These are phyloP conservation scores for Corythaixoides concolor DNA, from an alignment of 2,113 vertebrate genomes.

Conservation along the genomic window DNA sequence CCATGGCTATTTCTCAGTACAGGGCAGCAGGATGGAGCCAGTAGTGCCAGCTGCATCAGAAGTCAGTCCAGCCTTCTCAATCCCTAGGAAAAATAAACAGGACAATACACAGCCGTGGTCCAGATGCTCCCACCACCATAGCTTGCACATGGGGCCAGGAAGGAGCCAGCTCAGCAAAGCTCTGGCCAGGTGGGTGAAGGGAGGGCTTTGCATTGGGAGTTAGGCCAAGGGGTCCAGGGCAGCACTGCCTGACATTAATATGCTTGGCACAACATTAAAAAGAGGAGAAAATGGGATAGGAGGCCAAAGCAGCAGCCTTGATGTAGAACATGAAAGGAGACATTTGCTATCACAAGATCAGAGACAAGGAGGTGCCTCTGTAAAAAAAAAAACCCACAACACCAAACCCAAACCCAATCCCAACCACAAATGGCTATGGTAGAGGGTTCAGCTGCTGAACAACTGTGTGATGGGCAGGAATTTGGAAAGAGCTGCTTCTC, in stretches of 20 bases:
- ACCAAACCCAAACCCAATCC: neutral
- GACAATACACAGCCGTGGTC: rapidly evolving
- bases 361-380: neutral
- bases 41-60: neutral
- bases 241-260: neutral
- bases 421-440: neutral
- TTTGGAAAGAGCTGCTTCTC: neutral
- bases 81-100: neutral
- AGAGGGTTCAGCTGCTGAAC: neutral
- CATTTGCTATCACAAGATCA: conserved; percentile 49
- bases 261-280: conserved; percentile 9
- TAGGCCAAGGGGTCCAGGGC: neutral
- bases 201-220: neutral
- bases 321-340: conserved; percentile 52
- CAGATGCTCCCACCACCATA: rapidly evolving
- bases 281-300: conserved; percentile 32
- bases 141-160: neutral
- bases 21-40: neutral
- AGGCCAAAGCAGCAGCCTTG: conserved; percentile 49
- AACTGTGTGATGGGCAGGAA: neutral
- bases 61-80: neutral
- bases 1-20: neutral
- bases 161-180: neutral
- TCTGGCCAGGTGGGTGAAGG: neutral
- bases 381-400: neutral